These are phyloP conservation scores for Chamaetylas fuelleborni DNA, from an alignment of 2,113 vertebrate species.

Conservation along the genomic window DNA sequence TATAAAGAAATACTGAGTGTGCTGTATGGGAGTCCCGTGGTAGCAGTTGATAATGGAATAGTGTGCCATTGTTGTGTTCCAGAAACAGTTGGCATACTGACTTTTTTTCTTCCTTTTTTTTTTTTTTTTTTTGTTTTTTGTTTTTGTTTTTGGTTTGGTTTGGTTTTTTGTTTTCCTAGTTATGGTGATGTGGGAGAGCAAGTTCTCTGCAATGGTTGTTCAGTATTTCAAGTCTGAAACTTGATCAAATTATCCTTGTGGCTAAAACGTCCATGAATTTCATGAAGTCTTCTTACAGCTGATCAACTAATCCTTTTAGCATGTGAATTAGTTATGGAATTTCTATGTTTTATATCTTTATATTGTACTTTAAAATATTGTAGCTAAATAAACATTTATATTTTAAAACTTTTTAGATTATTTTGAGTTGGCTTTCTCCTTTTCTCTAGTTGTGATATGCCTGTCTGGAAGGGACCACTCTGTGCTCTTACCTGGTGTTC, in stretches of 20 bases:
- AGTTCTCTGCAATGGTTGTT: conserved; percentile 71
- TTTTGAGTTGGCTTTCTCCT: neutral
- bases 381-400: conserved; percentile 66
- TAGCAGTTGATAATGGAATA: neutral
- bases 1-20: neutral
- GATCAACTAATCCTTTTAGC: neutral
- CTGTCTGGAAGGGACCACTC: neutral
- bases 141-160: neutral
- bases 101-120: neutral
- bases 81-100: neutral
- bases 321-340: neutral
- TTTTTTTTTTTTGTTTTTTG: neutral
- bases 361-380: conserved; percentile 59
- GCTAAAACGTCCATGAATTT: neutral
- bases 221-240: conserved; percentile 70
- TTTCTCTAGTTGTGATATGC: neutral
- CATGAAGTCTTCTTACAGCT: neutral
- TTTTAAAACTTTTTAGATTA: conserved; percentile 42
- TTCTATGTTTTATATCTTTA: conserved; percentile 32
- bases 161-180: neutral
- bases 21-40: neutral
- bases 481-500: neutral
- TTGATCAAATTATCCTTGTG: neutral
- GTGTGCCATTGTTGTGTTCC: neutral
- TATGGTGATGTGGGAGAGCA: conserved; percentile 66